Base-by-base conservation (phyloP, 2,797 vertebrate species). In the Crenuchus spilurus region DNA sequence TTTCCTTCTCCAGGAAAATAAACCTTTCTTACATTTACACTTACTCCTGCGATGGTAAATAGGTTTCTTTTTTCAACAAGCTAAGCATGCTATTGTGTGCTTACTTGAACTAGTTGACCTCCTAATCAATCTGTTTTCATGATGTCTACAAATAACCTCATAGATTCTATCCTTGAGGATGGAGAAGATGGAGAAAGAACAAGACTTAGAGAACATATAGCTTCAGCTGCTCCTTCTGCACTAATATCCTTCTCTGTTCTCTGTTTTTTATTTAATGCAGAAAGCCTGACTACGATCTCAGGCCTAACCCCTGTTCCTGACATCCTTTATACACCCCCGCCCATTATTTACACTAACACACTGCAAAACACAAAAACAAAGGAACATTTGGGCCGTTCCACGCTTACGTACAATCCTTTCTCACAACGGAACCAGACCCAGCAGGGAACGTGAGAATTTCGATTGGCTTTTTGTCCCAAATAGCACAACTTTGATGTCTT, bases 161-260 rank as follows among this genome's bases (percentile, higher is more conserved):
- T 24, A 41, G 20, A 54, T 48, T 31, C 24, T 35, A 8, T 42
- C 14, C 16, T 41, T 14, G 24, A 39, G 13, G 16, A 20, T 16
- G 10, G 35, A 1, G 22, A 2, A 48, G 39, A 39, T n/a, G 22
- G 14, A 11, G 2, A 14, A 0, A 13, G 4, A 42, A 1, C 20
- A 66, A n/a, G 24, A 11, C 22, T 37, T 75, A 18, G 22, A 58
- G 72, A 76, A n/a, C n/a, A n/a, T n/a, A n/a, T n/a, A n/a, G n/a
- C n/a, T n/a, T 73, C 70, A 74, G 42, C 70, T 41, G 10, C 71
- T 49, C 35, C n/a, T 79, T 58, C 31, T 64, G 30, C 18, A 72
- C 24, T 31, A 33, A 35, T 75, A n/a, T 31, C 68, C 58, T 66
- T 49, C 11, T 51, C 14, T 58, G 2, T n/a, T 70, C 10, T 31